A percentile compares a stretch with the other conserved stretches of the same genome.
These are phyloP conservation scores for Macrosiphum euphorbiae DNA, from an alignment of 2,888 invertebrate species.

Conservation along the genomic window DNA sequence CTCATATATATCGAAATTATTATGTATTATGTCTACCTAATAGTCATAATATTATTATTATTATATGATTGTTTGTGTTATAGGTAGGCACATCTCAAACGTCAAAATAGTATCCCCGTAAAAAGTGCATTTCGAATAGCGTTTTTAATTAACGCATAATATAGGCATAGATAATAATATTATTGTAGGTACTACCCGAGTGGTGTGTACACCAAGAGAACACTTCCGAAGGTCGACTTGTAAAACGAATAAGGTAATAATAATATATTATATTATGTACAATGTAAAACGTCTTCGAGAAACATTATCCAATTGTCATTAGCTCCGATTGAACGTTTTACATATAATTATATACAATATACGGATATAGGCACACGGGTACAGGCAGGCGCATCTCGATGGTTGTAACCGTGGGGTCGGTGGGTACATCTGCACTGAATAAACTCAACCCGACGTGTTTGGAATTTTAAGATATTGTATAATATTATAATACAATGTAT, in stretches of 20 bases:
- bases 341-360: not conserved
- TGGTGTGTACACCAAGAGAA: not conserved
- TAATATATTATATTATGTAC: not conserved
- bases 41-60: not conserved
- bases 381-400: not conserved
- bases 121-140: not conserved
- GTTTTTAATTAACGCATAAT: not conserved
- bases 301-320: constrained; percentile 49
- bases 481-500: constrained; percentile 4
- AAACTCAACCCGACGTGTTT: not conserved
- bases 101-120: not conserved
- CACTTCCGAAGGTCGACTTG: not conserved
- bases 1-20: not conserved
- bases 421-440: not conserved
- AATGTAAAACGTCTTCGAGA: constrained; percentile 40
- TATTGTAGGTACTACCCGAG: not conserved
- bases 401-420: not conserved
- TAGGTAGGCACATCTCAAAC: not conserved
- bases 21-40: not conserved
- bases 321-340: constrained; percentile 53
- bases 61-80: not conserved
- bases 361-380: not conserved
- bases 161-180: not conserved
- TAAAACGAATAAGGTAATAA: not conserved
- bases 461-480: not conserved